Conservation (phyloP, 2,797 vertebrate genomes). For the Malacoraja senta region DNA sequence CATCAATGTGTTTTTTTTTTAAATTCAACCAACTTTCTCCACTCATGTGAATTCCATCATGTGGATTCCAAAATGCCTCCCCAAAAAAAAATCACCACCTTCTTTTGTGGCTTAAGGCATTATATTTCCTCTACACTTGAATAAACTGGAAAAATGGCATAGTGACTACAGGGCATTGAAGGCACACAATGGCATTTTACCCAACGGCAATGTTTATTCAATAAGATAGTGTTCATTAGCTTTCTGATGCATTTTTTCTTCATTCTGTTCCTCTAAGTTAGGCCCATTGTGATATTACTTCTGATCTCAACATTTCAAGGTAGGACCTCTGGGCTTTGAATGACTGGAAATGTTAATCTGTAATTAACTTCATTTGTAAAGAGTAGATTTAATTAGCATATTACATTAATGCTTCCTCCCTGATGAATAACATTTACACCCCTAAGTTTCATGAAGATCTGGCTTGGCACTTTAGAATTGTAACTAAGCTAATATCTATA, state of each 20-base stretch:
- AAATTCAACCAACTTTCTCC: not conserved
- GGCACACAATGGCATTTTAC: not conserved
- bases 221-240: not conserved
- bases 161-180: not conserved
- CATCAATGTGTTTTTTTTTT: not conserved
- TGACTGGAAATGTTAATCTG: constrained; percentile 20
- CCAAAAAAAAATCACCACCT: not conserved
- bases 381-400: not conserved
- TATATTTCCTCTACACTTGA: not conserved
- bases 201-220: not conserved
- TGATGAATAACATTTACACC: not conserved
- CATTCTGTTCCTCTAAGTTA: not conserved
- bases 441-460: not conserved
- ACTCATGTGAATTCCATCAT: too few species aligned
- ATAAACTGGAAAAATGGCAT: not conserved
- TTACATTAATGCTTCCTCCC: constrained; percentile 10
- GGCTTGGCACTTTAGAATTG: not conserved
- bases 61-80: not conserved
- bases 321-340: not conserved
- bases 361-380: constrained; percentile 28
- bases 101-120: not conserved
- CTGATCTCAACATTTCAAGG: not conserved
- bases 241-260: not conserved
- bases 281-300: not conserved
- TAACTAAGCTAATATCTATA: not conserved